Evolutionary conservation across 2,888 invertebrate species (phyloP).

Genomic region (Lepidochitona cinerea): DNA sequence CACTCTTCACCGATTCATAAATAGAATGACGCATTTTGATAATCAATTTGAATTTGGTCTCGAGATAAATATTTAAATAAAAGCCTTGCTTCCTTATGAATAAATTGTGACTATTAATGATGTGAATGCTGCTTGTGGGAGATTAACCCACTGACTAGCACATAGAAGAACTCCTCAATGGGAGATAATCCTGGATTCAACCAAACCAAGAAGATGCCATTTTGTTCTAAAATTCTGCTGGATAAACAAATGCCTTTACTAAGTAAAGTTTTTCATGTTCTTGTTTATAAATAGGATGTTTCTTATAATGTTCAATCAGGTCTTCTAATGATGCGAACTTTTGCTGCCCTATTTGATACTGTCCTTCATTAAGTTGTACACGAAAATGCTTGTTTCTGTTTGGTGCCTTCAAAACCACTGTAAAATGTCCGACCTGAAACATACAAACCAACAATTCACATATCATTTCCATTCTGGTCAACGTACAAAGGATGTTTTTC

Average conservation of each 20-base stretch:
- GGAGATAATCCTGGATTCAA: too few relatives aligned
- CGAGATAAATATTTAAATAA: too few relatives aligned
- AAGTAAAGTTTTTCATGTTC: constrained; percentile 91
- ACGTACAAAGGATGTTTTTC: too few relatives aligned
- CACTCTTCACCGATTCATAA: too few relatives aligned
- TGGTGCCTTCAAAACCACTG: constrained; percentile 97
- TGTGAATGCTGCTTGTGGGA: too few relatives aligned
- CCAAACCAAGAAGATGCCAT: background rate
- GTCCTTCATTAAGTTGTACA: constrained; percentile 88
- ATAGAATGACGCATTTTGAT: too few relatives aligned
- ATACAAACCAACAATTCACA: constrained; percentile 32
- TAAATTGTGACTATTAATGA: too few relatives aligned
- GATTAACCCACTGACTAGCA: too few relatives aligned
- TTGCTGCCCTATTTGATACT: constrained; percentile 96
- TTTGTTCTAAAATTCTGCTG: constrained; percentile 45
- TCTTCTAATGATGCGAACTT: constrained; percentile 96
- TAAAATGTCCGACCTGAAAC: constrained; percentile 95
- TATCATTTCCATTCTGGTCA: too few relatives aligned
- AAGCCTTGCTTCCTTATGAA: too few relatives aligned
- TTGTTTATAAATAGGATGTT: constrained; percentile 98
- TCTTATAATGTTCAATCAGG: constrained; percentile 98
- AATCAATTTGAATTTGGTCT: too few relatives aligned
- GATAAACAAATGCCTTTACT: constrained; percentile 83
- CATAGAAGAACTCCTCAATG: too few relatives aligned
- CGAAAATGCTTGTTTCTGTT: constrained; percentile 99